These are phyloP conservation scores for Cardiocondyla obscurior DNA, from an alignment of 1,140 invertebrate species.

Conservation along the genomic window DNA sequence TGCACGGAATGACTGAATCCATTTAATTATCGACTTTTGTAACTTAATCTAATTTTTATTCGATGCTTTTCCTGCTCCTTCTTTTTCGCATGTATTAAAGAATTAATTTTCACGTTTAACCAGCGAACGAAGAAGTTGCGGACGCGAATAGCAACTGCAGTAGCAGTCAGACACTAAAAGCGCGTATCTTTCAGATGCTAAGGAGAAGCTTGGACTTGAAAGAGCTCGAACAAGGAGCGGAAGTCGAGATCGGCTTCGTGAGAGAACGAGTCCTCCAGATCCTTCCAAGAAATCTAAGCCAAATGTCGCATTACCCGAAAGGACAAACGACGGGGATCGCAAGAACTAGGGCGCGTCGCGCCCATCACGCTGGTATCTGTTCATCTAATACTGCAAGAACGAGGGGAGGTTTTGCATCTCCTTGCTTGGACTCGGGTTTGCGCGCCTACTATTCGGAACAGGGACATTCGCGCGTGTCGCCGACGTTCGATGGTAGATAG, in stretches of 20 bases:
- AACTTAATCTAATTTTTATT: neutral
- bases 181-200: neutral
- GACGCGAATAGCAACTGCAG: neutral
- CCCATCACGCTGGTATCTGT: conserved; percentile 11
- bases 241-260: neutral
- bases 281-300: conserved; percentile 46
- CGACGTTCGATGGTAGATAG: conserved; percentile 69
- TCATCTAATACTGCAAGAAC: conserved; percentile 26
- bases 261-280: neutral
- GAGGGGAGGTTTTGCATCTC: conserved; percentile 35
- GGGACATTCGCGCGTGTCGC: conserved; percentile 62
- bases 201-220: neutral
- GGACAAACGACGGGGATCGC: neutral
- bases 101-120: neutral
- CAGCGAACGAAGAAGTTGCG: neutral
- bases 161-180: neutral
- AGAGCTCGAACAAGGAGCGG: neutral
- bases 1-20: neutral
- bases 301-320: conserved; percentile 5
- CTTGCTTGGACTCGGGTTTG: neutral
- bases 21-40: neutral
- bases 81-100: neutral
- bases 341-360: neutral
- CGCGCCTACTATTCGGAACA: conserved; percentile 56
- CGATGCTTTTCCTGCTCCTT: no score